Evolutionary conservation across 2,113 vertebrate genomes (phyloP), one percentile per base, ranked within the genome.

Genomic region (Ranitomeya variabilis): DNA sequence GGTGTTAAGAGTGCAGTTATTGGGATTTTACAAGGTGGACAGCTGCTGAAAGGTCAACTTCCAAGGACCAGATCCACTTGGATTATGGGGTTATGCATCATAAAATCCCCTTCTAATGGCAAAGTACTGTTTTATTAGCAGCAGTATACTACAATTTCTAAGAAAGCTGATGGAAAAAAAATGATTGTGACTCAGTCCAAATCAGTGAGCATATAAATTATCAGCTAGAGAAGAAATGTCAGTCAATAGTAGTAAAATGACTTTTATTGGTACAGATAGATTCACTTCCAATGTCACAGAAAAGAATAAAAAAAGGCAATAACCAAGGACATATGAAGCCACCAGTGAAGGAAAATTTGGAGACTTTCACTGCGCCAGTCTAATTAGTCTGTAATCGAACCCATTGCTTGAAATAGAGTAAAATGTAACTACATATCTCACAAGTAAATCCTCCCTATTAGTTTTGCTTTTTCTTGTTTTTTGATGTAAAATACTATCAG

Each of bases 191-290:
- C 76, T 52, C 85, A 87, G 55, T 55, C 64, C 60, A 87, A 87
- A 87, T 87, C 74, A 87, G 74, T 23, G 76, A 87, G 19, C 60
- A 77, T 52, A 79, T 87, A 86, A 86, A 87, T 87, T 26, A 87
- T 23, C 13, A 54, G 16, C 23, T 67, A 87, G n/a, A 67, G 57
- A 62, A 87, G 60, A 87, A 87, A 54, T 87, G 85, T 66, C 85
- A 66, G 59, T 80, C 76, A 80, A 54, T 64, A 86, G 85, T 78
- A 79, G 60, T 87, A 80, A 87, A 87, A 66, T 67, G 15, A 62
- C 71, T 79, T 64, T 67, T 76, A 64, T n/a, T 67, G 76, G 76
- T 54, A 79, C 57, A 85, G 83, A 85, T 13, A 73, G 45, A 52
- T 45, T 60, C 85, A 31, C 55, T 55, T 86, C 37, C 64, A 87